Conservation (phyloP, 2,888 invertebrate genomes). For the Drosophila incognita region DNA sequence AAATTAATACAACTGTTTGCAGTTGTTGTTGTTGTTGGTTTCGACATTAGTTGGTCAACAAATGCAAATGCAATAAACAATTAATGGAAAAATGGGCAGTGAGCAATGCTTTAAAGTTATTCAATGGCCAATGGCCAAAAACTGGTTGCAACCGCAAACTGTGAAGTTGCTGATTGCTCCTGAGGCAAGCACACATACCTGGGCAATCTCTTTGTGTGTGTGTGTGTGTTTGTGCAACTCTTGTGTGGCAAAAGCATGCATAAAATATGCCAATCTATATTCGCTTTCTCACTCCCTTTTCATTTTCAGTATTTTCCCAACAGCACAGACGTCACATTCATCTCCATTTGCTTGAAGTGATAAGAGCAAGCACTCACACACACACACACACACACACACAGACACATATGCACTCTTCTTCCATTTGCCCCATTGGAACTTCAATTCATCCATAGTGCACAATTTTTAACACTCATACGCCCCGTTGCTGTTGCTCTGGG, state of each 20-base stretch:
- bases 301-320: conserved; percentile 33
- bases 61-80: conserved; percentile 47
- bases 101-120: conserved; percentile 3
- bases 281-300: conserved; percentile 7
- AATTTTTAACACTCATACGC: conserved; percentile 78
- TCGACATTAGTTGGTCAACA: conserved; percentile 22
- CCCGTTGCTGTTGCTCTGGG: conserved; percentile 52
- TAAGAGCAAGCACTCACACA: conserved; percentile 43
- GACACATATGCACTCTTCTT: conserved; percentile 18
- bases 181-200: conserved; percentile 16
- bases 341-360: conserved; percentile 78
- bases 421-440: conserved; percentile 56
- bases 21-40: neutral
- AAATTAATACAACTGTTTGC: conserved; percentile 3
- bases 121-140: conserved; percentile 13
- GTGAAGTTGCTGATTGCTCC: conserved; percentile 32
- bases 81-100: conserved; percentile 56
- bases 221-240: conserved; percentile 24
- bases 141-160: conserved; percentile 33
- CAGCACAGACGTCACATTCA: conserved; percentile 68
- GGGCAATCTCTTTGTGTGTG: conserved; percentile 4
- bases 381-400: conserved; percentile 6
- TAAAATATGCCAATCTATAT: conserved; percentile 76
- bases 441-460: conserved; percentile 75
- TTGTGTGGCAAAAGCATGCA: conserved; percentile 70